Evolutionary conservation across 2,888 invertebrate genomes (phyloP), one percentile per base, ranked within the genome.

Genomic region (Spodoptera exigua): DNA sequence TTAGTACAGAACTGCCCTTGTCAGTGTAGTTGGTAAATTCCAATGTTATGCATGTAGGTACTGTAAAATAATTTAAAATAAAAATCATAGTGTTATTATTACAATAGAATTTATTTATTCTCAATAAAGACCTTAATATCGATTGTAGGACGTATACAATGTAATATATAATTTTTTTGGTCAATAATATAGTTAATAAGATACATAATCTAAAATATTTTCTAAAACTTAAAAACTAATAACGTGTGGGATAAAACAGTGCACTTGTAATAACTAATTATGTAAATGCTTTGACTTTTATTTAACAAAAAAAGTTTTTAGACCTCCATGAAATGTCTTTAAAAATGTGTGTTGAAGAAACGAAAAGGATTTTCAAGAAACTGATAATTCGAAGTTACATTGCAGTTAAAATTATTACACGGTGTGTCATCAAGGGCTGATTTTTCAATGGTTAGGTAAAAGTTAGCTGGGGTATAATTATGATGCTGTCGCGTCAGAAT

Each of bases 241-340:
- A 74, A 81, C 81, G 90, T 91, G 90, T 89, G 78, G 81, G 82
- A 83, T 81, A 86, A 87, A 89, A 90, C 86, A 89, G 90, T 90
- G 90, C 89, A 73, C 61, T 78, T 77, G n/a, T n/a, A n/a, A n/a
- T 74, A 80, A 71, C 71, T 76, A 76, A 81, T 80, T 79, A 81
- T 74, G 72, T 85, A 87, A 89, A 87, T 86, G 89, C 89, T 82
- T 84, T 82, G 76, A 79, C 75, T 75, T 76, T 70, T 74, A 73
- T 64, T 57, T 58, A 70, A 71, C 64, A 73, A 72, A 67, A 76
- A 61, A 72, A 52, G 54, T 57, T 57, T 46, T 58, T 55, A 60
- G 61, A 58, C 61, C 66, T 27, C 62, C 45, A 43, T n/a, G n/a
- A n/a, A n/a, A n/a, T n/a, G n/a, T n/a, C 7, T 59, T 51, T 59